phyloP scores from a whole-genome alignment of 2,797 vertebrate species.

The Coluber constrictor region DNA sequence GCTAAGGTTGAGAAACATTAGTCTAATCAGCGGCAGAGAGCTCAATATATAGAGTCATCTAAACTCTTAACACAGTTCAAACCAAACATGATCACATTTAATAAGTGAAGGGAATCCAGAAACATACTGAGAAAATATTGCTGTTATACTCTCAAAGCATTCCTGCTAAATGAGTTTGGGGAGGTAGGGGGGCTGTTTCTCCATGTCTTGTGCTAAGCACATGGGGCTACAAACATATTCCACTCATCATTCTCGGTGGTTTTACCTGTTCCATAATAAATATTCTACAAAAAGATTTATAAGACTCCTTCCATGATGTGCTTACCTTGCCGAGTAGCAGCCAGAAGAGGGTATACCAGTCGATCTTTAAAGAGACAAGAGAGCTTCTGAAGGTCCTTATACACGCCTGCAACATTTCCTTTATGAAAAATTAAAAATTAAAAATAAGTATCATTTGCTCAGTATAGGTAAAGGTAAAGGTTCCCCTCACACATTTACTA shows the following conservation, averaged over 20 bases:
- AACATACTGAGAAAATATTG: neutral
- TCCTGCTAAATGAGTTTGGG: neutral
- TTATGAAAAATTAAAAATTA: constrained; percentile 59
- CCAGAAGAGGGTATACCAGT: constrained; percentile 88
- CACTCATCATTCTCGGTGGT: neutral
- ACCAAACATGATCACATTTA: neutral
- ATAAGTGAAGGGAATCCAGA: neutral
- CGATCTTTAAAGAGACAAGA: constrained; percentile 92
- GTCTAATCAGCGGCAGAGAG: neutral
- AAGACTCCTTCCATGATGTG: neutral
- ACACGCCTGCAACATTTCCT: constrained; percentile 74
- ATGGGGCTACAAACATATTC: neutral
- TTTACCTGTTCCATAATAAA: neutral
- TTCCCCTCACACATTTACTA: too few species aligned
- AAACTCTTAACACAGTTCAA: neutral
- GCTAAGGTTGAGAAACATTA: neutral
- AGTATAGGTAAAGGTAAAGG: too few species aligned
- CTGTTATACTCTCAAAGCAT: neutral
- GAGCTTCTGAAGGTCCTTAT: constrained; percentile 85
- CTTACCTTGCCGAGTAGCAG: constrained; percentile 87
- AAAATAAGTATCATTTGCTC: neutral
- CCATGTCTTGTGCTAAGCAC: neutral
- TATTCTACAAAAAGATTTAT: neutral
- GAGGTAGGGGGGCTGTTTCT: accelerated
- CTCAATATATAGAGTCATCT: neutral